A percentile compares a stretch with the other conserved stretches of the same genome.
These are phyloP conservation scores for Xestia xanthographa DNA, from an alignment of 2,888 invertebrate genomes.

Conservation along the genomic window DNA sequence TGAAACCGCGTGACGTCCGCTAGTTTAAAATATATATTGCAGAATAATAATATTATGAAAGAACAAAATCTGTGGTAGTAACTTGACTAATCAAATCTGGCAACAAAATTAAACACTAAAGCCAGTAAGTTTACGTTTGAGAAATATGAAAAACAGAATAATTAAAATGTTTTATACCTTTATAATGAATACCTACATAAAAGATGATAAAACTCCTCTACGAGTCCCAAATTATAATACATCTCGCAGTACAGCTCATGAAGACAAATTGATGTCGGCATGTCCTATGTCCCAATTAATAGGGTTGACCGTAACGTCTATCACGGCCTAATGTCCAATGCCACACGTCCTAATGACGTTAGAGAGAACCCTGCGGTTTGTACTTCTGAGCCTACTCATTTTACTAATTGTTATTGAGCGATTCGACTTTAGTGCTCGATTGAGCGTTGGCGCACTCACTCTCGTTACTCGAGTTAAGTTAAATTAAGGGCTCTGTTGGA, in stretches of 20 bases:
- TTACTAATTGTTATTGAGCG: conserved; percentile 51
- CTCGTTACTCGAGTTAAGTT: neutral
- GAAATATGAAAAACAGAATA: neutral
- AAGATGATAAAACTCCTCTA: neutral
- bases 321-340: conserved; percentile 57
- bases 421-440: conserved; percentile 29
- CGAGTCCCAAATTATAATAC: neutral
- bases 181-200: too few relatives aligned
- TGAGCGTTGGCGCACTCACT: conserved; percentile 14
- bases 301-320: conserved; percentile 52
- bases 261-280: conserved; percentile 52
- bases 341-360: conserved; percentile 60
- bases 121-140: neutral
- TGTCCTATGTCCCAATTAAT: conserved; percentile 58
- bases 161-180: neutral
- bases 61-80: neutral
- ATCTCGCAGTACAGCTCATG: conserved; percentile 31
- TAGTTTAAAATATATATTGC: too few relatives aligned
- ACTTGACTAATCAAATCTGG: neutral
- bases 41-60: neutral
- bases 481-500: neutral
- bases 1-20: too few relatives aligned
- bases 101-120: neutral
- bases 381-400: conserved; percentile 50
- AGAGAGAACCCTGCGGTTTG: conserved; percentile 53